Percentiles rank a stretch among this genome's conserved stretches.
Evolutionary conservation across 2,888 invertebrate species (phyloP).

Genomic region (Diarsia brunnea): DNA sequence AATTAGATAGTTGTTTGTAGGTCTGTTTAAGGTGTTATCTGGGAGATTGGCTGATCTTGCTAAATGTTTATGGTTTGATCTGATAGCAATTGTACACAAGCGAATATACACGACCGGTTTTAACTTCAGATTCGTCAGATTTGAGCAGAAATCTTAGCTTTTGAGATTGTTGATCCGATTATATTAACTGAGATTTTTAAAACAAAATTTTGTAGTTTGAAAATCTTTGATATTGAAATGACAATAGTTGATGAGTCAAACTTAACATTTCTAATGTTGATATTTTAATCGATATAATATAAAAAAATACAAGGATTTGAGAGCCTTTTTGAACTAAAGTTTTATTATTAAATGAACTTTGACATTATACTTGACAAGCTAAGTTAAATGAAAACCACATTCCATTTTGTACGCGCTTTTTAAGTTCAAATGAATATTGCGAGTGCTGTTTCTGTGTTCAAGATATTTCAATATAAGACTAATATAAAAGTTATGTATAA

Average conservation of each 20-base stretch:
- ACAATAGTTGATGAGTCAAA: neutral
- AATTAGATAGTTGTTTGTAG: neutral
- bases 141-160: neutral
- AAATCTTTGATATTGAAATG: neutral
- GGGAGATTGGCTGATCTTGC: neutral
- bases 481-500: neutral
- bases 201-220: too few relatives aligned
- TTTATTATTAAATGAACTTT: too few relatives aligned
- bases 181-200: too few relatives aligned
- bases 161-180: neutral
- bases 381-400: too few relatives aligned
- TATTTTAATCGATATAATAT: neutral
- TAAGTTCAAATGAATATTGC: neutral
- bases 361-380: too few relatives aligned
- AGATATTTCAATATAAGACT: too few relatives aligned
- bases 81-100: neutral
- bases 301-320: too few relatives aligned
- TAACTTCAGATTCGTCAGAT: neutral
- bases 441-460: neutral
- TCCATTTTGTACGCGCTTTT: too few relatives aligned
- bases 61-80: neutral
- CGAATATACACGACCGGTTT: accelerated
- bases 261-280: neutral
- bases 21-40: neutral
- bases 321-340: too few relatives aligned